A percentile compares a stretch with the other conserved stretches of the same genome.
phyloP scores from a whole-genome alignment of 2,113 vertebrate species.

The Sakesphorus luctuosus region DNA sequence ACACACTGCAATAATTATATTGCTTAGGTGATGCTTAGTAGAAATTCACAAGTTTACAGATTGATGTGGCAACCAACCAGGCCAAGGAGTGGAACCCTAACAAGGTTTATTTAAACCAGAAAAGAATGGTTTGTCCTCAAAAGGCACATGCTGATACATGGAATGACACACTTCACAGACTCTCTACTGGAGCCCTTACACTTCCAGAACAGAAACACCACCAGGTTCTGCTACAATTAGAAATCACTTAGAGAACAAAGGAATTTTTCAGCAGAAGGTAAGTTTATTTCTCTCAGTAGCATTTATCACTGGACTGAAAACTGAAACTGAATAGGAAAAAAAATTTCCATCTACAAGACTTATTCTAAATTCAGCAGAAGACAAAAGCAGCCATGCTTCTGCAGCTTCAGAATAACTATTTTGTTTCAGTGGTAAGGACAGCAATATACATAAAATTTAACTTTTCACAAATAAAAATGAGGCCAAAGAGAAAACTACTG shows the following conservation, averaged over 20 bases:
- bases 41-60: background rate
- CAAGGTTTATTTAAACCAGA: background rate
- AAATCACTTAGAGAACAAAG: background rate
- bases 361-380: background rate
- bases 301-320: background rate
- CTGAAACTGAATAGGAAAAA: background rate
- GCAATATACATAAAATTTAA: background rate
- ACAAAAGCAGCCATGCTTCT: background rate
- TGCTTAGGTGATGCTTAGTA: background rate
- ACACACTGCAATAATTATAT: background rate
- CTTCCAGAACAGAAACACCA: background rate
- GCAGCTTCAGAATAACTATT: background rate
- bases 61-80: background rate
- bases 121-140: background rate
- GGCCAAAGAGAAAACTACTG: background rate
- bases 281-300: background rate
- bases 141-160: fast-evolving
- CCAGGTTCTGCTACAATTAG: background rate
- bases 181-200: background rate
- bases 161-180: background rate
- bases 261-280: background rate
- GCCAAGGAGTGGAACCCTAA: background rate
- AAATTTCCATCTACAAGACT: background rate
- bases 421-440: background rate
- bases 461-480: background rate